Base-by-base conservation (phyloP, 1,140 invertebrate genomes). In the Meteorus sp. region DNA sequence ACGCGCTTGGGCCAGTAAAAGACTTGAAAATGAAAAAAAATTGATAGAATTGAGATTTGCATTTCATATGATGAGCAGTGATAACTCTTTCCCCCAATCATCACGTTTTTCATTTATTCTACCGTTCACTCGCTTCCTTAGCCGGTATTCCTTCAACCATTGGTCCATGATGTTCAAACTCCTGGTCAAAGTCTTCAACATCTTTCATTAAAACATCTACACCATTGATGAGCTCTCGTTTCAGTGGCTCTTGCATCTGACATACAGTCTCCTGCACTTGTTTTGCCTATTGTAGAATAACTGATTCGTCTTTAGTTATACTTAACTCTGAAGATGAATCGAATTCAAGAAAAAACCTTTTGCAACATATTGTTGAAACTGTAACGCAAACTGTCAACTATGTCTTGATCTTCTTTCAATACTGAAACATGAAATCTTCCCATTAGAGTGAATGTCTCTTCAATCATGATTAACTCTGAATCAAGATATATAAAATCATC, bases 61-160 rank as follows among this genome's bases (percentile, higher is more conserved):
- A 44, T 15, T 51, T 35, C 31, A 29, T n/a, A 15, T 33, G n/a
- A 20, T 25, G 11, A 50, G 27, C n/a, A 5, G 17, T 31, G 35
- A 3, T 7, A 33, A 13, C 2, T 29, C 9, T 5, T 29, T 33
- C 29, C 6, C 11, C 29, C 6, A 33, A 7, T 33, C 11, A 33
- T 33, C 11, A 33, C 11, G 6, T 47, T 47, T 47, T 47, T 47
- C 20, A 3, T 47, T 9, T 53, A 22, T 23, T 48, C 11, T 63
- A 85, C 85, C 86, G 83, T 72, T 93, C 90, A 64, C 90, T 92
- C 4, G 92, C 92, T 77, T 94, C 92, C 73, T 88, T 84, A 5
- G 92, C 91, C 6, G 87, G 75, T 17, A 94, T 83, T 9, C 91
- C 92, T 37, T 87, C 84, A 2, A 91, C 85, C 91, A 94, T 91